These are phyloP conservation scores for Nansenia antarctica DNA, from an alignment of 2,113 vertebrate species.

Conservation along the genomic window DNA sequence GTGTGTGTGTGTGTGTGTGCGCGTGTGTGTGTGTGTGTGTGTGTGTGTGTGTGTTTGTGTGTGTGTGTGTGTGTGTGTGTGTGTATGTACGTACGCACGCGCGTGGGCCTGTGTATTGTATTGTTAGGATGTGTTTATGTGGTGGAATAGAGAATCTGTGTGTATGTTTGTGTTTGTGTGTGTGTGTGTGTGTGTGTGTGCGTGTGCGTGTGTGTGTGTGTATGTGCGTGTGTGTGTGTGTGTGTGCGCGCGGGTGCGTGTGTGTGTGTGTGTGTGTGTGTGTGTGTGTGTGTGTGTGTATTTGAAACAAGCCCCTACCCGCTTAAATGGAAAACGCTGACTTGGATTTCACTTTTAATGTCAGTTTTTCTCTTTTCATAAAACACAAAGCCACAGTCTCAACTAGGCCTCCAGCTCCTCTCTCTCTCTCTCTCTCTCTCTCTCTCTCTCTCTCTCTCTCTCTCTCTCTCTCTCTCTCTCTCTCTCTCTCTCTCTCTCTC, in stretches of 20 bases:
- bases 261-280: constrained; percentile 25
- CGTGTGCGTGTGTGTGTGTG: too few relatives aligned
- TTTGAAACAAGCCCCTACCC: constrained; percentile 23
- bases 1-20: too few relatives aligned
- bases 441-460: constrained; percentile 47
- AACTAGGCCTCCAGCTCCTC: constrained; percentile 62
- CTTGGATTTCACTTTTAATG: constrained; percentile 61
- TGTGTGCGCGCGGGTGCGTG: too few relatives aligned
- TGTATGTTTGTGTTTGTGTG: too few relatives aligned
- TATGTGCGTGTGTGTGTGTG: constrained; percentile 30
- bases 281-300: constrained; percentile 5
- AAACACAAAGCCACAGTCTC: constrained; percentile 78
- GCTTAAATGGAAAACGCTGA: constrained; percentile 77
- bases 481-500: background rate
- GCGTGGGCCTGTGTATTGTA: too few relatives aligned
- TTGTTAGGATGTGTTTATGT: too few relatives aligned
- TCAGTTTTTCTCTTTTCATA: constrained; percentile 64
- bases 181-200: too few relatives aligned
- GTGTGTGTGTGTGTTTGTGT: too few relatives aligned
- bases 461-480: background rate
- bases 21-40: too few relatives aligned
- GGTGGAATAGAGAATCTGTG: too few relatives aligned
- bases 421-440: constrained; percentile 2
- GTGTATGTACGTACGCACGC: too few relatives aligned
- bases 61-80: too few relatives aligned